A percentile compares a stretch with the other conserved stretches of the same genome.
These are phyloP conservation scores for Dendroctonus ponderosae DNA, from an alignment of 1,140 invertebrate genomes.

Conservation along the genomic window DNA sequence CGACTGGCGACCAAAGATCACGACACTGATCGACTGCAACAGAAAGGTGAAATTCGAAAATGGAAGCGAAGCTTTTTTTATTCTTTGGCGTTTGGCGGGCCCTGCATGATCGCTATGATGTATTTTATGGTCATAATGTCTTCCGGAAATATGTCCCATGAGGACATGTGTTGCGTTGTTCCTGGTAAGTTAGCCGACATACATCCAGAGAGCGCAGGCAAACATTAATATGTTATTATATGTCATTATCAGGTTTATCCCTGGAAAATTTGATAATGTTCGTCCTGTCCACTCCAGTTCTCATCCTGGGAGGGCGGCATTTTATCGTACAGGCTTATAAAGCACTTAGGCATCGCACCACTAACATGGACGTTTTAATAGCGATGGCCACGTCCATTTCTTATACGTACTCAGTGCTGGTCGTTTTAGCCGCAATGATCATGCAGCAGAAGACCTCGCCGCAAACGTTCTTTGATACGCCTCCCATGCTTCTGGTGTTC, in stretches of 20 bases:
- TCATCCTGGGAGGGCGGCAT: constrained; percentile 93
- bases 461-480: constrained; percentile 98
- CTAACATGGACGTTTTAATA: constrained; percentile 99
- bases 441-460: constrained; percentile 76
- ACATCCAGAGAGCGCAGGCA: too few relatives aligned
- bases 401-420: constrained; percentile 87
- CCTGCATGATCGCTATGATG: constrained; percentile 94
- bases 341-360: constrained; percentile 84
- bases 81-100: constrained; percentile 90
- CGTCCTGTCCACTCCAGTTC: constrained; percentile 92
- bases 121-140: constrained; percentile 88
- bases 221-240: too few relatives aligned
- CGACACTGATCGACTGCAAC: constrained; percentile 42
- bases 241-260: constrained; percentile 72
- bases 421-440: constrained; percentile 81
- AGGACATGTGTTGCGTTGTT: constrained; percentile 78
- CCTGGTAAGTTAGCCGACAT: constrained; percentile 51
- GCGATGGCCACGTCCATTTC: constrained; percentile 97
- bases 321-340: constrained; percentile 95
- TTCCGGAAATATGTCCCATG: constrained; percentile 56
- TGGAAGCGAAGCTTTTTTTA: constrained; percentile 94
- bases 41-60: constrained; percentile 84
- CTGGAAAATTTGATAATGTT: constrained; percentile 95
- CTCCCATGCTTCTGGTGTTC: constrained; percentile 97
- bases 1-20: constrained; percentile 33